Conservation (phyloP, 2,797 vertebrate species). For the Rhinella marina region DNA sequence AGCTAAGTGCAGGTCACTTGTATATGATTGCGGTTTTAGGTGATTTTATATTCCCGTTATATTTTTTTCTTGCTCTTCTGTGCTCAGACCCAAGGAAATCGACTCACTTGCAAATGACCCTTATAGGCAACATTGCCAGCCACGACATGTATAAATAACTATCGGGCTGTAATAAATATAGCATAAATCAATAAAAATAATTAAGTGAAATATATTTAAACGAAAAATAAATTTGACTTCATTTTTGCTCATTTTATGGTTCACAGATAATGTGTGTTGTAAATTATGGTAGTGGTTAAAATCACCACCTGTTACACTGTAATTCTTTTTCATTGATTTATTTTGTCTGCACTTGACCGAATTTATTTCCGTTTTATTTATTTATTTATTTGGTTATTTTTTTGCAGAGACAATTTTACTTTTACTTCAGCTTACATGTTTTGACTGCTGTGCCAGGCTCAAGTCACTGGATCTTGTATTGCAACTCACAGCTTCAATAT, state of each 20-base stretch:
- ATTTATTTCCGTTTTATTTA: constrained; percentile 50
- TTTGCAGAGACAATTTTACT: constrained; percentile 51
- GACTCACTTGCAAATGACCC: neutral
- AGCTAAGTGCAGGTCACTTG: neutral
- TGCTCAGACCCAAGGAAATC: neutral
- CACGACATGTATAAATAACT: constrained; percentile 13
- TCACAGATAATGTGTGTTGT: constrained; percentile 41
- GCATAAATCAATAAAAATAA: constrained; percentile 27
- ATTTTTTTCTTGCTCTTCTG: neutral
- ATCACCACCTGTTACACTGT: constrained; percentile 51
- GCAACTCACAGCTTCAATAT: constrained; percentile 30
- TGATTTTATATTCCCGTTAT: neutral
- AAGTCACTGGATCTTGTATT: constrained; percentile 39
- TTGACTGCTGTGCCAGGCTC: constrained; percentile 28
- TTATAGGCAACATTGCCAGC: neutral
- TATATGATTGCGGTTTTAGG: neutral
- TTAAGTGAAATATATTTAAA: constrained; percentile 54
- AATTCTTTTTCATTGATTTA: constrained; percentile 60
- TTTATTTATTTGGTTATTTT: neutral
- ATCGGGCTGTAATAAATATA: constrained; percentile 8
- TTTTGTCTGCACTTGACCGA: constrained; percentile 57
- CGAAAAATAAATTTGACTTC: constrained; percentile 28
- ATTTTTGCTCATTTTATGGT: constrained; percentile 47
- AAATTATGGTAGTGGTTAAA: constrained; percentile 43
- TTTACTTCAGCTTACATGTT: constrained; percentile 35